Conservation (phyloP, 92 coral and sea anemone species). For the Porites lobata region DNA sequence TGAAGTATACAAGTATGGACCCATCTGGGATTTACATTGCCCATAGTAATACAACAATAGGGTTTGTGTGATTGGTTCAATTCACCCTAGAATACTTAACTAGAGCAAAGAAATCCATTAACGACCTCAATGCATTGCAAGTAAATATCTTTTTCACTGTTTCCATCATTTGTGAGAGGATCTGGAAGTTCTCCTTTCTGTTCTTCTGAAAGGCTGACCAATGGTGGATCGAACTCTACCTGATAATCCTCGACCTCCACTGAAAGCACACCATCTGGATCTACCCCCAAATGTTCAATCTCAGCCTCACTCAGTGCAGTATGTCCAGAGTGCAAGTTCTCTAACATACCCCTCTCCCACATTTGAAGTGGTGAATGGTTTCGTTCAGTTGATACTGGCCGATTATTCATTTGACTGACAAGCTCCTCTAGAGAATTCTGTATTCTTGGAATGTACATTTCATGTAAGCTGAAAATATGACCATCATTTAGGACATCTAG, state of each 20-base stretch:
- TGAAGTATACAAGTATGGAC: too few relatives aligned
- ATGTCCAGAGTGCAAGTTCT: constrained; percentile 83
- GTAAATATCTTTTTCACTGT: constrained; percentile 58
- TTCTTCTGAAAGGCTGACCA: constrained; percentile 53
- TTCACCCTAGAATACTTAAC: too few relatives aligned
- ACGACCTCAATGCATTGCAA: constrained; percentile 36
- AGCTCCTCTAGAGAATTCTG: constrained; percentile 56
- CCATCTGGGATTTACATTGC: too few relatives aligned
- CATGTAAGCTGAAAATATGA: constrained; percentile 54
- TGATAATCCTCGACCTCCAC: constrained; percentile 81
- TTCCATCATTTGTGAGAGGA: constrained; percentile 73
- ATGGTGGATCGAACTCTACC: constrained; percentile 67
- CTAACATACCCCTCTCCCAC: constrained; percentile 83
- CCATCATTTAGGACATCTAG: constrained; percentile 48
- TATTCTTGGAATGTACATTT: constrained; percentile 65
- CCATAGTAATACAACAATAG: too few relatives aligned
- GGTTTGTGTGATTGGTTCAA: too few relatives aligned
- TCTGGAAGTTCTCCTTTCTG: constrained; percentile 60
- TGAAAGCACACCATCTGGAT: constrained; percentile 69
- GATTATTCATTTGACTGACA: constrained; percentile 81
- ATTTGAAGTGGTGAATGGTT: constrained; percentile 84
- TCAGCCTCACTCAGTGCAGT: constrained; percentile 72
- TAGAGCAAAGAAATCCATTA: not conserved
- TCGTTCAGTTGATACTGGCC: constrained; percentile 86
- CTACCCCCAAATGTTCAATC: constrained; percentile 72